These are phyloP conservation scores for Panagrolaimus sp. DNA, from an alignment of 1,140 invertebrate genomes.

Conservation along the genomic window DNA sequence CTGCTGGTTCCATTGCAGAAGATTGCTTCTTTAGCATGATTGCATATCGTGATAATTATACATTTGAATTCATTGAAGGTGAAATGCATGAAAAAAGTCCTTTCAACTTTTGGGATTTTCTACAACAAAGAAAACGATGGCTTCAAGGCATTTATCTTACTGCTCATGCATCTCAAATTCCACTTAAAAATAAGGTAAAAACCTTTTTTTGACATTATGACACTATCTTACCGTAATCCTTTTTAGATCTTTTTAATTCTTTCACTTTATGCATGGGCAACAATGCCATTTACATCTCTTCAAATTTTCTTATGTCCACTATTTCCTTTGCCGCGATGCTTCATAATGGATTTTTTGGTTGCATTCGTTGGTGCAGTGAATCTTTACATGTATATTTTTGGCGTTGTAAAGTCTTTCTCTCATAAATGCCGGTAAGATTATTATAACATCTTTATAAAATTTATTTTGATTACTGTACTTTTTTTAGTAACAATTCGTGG, in stretches of 20 bases:
- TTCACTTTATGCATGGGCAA: slow-evolving; percentile 90
- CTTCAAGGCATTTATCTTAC: slow-evolving; percentile 89
- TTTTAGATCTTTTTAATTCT: slow-evolving; percentile 69
- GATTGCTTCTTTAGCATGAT: slow-evolving; percentile 94
- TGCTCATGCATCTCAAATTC: slow-evolving; percentile 79
- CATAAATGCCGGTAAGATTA: slow-evolving; percentile 53
- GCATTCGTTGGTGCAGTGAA: slow-evolving; percentile 58
- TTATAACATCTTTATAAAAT: neutral
- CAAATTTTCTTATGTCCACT: slow-evolving; percentile 52
- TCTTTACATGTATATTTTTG: slow-evolving; percentile 58
- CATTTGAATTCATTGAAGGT: slow-evolving; percentile 83
- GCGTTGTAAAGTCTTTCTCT: slow-evolving; percentile 56
- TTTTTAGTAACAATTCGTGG: slow-evolving; percentile 45
- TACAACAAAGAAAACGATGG: slow-evolving; percentile 92
- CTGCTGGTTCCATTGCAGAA: slow-evolving; percentile 91
- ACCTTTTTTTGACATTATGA: neutral
- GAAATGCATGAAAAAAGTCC: slow-evolving; percentile 97
- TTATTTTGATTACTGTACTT: slow-evolving; percentile 15
- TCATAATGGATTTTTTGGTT: slow-evolving; percentile 49
- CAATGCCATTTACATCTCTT: slow-evolving; percentile 67
- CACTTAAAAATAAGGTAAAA: slow-evolving; percentile 57
- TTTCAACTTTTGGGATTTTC: slow-evolving; percentile 85
- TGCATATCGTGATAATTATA: slow-evolving; percentile 63
- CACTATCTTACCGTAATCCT: neutral
- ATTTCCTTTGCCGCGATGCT: slow-evolving; percentile 47